These are phyloP conservation scores for Siniperca chuatsi DNA, from an alignment of 2,113 vertebrate species.

Conservation along the genomic window DNA sequence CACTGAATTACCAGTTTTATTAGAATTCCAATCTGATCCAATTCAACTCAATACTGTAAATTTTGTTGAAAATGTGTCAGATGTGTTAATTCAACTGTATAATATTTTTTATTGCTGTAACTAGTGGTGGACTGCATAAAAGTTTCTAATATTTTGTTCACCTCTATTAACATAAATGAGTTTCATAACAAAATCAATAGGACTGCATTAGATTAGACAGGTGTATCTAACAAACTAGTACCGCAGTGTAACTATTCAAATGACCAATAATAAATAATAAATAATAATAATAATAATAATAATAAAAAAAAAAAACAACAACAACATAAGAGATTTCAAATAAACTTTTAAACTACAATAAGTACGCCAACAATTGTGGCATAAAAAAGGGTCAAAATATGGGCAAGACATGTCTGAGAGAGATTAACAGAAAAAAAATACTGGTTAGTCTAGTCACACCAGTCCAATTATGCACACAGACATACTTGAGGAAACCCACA, in stretches of 20 bases:
- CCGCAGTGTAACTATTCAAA: background rate
- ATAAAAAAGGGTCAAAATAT: background rate
- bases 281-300: too few relatives aligned
- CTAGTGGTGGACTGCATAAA: background rate
- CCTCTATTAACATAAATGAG: background rate
- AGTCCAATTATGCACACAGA: background rate
- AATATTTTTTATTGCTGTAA: background rate
- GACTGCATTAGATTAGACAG: background rate
- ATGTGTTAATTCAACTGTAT: background rate
- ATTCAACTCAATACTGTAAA: background rate
- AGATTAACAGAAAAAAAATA: background rate
- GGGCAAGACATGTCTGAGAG: background rate
- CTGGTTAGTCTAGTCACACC: conserved; percentile 5
- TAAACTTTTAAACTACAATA: background rate
- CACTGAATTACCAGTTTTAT: background rate
- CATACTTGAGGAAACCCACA: background rate
- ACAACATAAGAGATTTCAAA: background rate
- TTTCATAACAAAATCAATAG: background rate
- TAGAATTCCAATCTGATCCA: background rate
- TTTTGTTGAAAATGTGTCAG: background rate
- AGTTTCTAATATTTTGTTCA: background rate
- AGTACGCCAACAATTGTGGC: background rate
- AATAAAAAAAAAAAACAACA: too few relatives aligned
- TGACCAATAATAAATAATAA: background rate
- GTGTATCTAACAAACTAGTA: background rate